phyloP scores from a whole-genome alignment of 37 sponge, comb jelly and placozoan genomes.

The Beroe forskalii region DNA sequence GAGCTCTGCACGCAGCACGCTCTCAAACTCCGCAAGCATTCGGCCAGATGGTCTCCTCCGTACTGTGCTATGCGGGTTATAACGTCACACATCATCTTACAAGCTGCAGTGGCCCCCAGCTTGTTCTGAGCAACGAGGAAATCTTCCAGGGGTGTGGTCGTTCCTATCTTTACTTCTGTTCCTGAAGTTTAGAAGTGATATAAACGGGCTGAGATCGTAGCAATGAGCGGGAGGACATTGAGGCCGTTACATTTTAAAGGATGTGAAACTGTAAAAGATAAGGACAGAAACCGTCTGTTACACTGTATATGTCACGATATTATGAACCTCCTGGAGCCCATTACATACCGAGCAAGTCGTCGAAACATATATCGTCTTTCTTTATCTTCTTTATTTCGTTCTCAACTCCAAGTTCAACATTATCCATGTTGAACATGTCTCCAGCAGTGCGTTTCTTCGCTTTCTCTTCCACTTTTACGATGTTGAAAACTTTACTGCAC shows the following conservation, averaged over 20 bases:
- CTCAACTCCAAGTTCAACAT: background rate
- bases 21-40: slow-evolving; percentile 17
- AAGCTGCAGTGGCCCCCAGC: background rate
- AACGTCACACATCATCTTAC: slow-evolving; percentile 4
- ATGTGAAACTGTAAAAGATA: too few species aligned
- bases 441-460: slow-evolving; percentile 7
- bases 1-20: background rate
- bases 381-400: slow-evolving; percentile 27
- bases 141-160: slow-evolving; percentile 9
- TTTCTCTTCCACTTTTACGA: background rate
- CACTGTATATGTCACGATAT: background rate
- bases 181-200: too few species aligned
- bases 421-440: slow-evolving; percentile 4
- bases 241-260: too few species aligned
- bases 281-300: too few species aligned
- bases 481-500: background rate
- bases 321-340: background rate
- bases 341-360: background rate
- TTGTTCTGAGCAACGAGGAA: background rate
- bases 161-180: background rate
- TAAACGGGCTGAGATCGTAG: too few species aligned
- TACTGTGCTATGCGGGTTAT: background rate
- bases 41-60: background rate
- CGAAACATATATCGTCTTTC: slow-evolving; percentile 18
- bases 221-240: too few species aligned